phyloP scores from a whole-genome alignment of 2,113 vertebrate species.

The Melanerpes aurifrons region DNA sequence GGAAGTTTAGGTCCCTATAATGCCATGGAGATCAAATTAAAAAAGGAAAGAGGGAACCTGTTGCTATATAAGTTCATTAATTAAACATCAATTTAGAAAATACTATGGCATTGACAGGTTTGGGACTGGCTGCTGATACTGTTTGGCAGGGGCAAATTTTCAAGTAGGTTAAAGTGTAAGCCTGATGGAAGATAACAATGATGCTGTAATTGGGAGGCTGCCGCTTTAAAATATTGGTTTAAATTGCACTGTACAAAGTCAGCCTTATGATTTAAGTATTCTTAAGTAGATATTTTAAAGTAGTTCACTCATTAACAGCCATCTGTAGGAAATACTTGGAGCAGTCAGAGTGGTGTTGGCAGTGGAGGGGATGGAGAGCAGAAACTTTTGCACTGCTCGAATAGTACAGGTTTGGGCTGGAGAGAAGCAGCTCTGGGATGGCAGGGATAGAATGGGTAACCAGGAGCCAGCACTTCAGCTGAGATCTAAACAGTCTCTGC shows the following conservation, averaged over 20 bases:
- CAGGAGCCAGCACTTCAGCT: not conserved
- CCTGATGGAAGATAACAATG: not conserved
- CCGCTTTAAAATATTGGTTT: slow-evolving; percentile 25
- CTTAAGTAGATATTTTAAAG: not conserved
- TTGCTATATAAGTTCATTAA: slow-evolving; percentile 52
- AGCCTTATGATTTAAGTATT: slow-evolving; percentile 16
- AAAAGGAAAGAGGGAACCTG: slow-evolving; percentile 25
- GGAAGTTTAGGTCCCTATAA: slow-evolving; percentile 32
- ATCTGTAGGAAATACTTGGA: not conserved
- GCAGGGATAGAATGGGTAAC: not conserved
- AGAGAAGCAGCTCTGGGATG: not conserved
- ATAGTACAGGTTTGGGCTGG: not conserved
- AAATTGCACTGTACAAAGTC: not conserved
- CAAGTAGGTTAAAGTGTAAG: not conserved
- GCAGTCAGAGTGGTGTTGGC: not conserved
- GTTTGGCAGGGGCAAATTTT: slow-evolving; percentile 15
- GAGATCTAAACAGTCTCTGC: not conserved
- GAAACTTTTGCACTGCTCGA: not conserved
- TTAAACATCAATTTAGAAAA: slow-evolving; percentile 57
- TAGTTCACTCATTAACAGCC: not conserved
- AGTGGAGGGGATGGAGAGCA: not conserved
- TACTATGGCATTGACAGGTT: slow-evolving; percentile 5
- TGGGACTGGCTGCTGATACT: not conserved
- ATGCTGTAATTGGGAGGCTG: not conserved
- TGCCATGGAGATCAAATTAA: slow-evolving; percentile 62